phyloP scores from a whole-genome alignment of 2,113 vertebrate species.

The Jaculus jaculus region DNA sequence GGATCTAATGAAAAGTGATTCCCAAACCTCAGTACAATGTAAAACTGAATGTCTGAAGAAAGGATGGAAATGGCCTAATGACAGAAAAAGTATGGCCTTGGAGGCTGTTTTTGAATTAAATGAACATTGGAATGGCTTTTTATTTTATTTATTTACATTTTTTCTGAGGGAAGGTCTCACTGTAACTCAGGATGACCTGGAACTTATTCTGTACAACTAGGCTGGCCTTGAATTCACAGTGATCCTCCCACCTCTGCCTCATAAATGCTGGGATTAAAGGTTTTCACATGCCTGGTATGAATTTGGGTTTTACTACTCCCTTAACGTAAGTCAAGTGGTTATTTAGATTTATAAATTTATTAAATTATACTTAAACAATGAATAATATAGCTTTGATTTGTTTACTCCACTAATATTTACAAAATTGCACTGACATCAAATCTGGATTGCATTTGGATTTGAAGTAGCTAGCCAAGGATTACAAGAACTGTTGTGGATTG shows the following conservation, averaged over 20 bases:
- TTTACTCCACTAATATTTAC: not conserved
- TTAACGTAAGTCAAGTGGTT: not conserved
- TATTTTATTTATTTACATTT: too few relatives aligned
- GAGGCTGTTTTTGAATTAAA: slow-evolving; percentile 49
- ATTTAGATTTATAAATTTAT: not conserved
- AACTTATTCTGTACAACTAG: too few relatives aligned
- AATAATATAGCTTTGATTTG: not conserved
- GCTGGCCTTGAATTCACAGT: too few relatives aligned
- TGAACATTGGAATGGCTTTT: not conserved
- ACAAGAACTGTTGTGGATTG: not conserved
- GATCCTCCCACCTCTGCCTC: too few relatives aligned
- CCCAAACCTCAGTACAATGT: not conserved
- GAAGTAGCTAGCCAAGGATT: not conserved
- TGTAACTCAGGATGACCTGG: too few relatives aligned
- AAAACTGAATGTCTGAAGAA: not conserved
- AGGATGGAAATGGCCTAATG: not conserved
- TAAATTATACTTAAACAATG: not conserved
- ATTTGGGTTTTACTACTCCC: not conserved
- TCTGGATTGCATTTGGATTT: not conserved
- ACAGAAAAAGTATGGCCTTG: fast-evolving
- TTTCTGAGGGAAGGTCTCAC: too few relatives aligned
- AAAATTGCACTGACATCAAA: fast-evolving
- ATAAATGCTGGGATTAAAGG: too few relatives aligned
- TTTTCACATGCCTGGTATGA: too few relatives aligned
- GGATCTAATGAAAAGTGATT: not conserved